Conservation (phyloP, 2,888 invertebrate genomes). For the Polydrusus cervinus region DNA sequence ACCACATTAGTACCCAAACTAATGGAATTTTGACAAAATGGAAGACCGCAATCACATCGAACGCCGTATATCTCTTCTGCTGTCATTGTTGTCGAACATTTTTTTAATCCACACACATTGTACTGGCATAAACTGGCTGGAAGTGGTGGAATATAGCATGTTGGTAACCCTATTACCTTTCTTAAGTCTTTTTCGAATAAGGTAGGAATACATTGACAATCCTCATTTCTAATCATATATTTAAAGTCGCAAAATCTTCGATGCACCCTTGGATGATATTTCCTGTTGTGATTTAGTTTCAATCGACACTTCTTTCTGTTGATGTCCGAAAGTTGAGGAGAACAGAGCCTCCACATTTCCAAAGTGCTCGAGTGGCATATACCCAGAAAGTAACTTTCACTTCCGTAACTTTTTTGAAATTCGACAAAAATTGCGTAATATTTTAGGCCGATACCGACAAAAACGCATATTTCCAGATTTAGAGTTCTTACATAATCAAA, state of each 20-base stretch:
- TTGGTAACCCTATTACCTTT: slow-evolving; percentile 70
- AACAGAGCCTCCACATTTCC: slow-evolving; percentile 70
- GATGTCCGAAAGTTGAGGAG: slow-evolving; percentile 64
- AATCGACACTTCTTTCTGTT: slow-evolving; percentile 67
- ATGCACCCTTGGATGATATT: slow-evolving; percentile 66
- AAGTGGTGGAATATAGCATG: slow-evolving; percentile 69
- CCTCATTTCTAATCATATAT: slow-evolving; percentile 62
- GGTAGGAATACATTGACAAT: slow-evolving; percentile 58
- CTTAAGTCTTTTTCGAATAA: slow-evolving; percentile 65
- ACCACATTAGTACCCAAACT: slow-evolving; percentile 34
- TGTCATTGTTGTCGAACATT: slow-evolving; percentile 64
- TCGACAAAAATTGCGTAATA: slow-evolving; percentile 70
- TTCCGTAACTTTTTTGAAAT: slow-evolving; percentile 51
- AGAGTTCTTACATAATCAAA: slow-evolving; percentile 67
- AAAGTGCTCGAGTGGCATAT: slow-evolving; percentile 69
- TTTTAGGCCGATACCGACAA: slow-evolving; percentile 71
- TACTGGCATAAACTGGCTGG: slow-evolving; percentile 68
- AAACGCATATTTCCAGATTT: slow-evolving; percentile 70
- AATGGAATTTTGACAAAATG: slow-evolving; percentile 42
- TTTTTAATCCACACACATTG: slow-evolving; percentile 68
- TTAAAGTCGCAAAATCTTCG: slow-evolving; percentile 71
- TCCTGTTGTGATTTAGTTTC: slow-evolving; percentile 60
- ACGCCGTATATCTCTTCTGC: slow-evolving; percentile 66
- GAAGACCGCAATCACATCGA: slow-evolving; percentile 62
- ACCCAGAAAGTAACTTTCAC: slow-evolving; percentile 68